A percentile compares a stretch with the other conserved stretches of the same genome.
phyloP scores from a whole-genome alignment of 92 coral and sea anemone genomes.

The Phenganax marumi region DNA sequence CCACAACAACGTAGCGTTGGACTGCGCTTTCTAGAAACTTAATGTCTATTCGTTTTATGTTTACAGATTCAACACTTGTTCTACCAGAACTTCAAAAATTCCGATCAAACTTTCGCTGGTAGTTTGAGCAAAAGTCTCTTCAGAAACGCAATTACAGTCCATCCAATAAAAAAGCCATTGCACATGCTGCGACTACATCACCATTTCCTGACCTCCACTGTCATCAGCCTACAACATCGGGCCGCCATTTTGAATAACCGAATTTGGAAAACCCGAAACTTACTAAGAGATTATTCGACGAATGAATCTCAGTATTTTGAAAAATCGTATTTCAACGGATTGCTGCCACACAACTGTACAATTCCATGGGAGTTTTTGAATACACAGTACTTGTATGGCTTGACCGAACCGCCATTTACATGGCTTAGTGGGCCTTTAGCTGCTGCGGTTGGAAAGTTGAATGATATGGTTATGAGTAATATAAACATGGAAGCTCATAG shows the following conservation, averaged over 20 bases:
- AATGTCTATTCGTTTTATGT: not conserved
- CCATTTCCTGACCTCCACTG: conserved; percentile 70
- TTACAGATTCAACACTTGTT: conserved; percentile 83
- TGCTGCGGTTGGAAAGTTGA: conserved; percentile 74
- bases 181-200: conserved; percentile 86
- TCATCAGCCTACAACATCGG: conserved; percentile 76
- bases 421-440: conserved; percentile 90
- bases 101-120: conserved; percentile 68
- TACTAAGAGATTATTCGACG: not conserved
- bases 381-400: conserved; percentile 14
- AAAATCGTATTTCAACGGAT: conserved; percentile 16
- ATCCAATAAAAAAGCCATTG: conserved; percentile 79
- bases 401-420: conserved; percentile 63
- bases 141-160: conserved; percentile 91
- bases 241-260: conserved; percentile 58
- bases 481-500: conserved; percentile 82
- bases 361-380: conserved; percentile 27
- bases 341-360: conserved; percentile 22
- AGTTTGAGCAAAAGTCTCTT: conserved; percentile 81
- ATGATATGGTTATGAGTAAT: conserved; percentile 75
- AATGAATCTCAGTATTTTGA: not conserved
- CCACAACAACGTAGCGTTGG: not conserved
- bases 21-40: not conserved
- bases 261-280: not conserved
- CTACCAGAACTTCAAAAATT: conserved; percentile 79